A percentile compares a stretch with the other conserved stretches of the same genome.
phyloP scores from a whole-genome alignment of 2,888 invertebrate species.

The Hydrotaea diabolus region DNA sequence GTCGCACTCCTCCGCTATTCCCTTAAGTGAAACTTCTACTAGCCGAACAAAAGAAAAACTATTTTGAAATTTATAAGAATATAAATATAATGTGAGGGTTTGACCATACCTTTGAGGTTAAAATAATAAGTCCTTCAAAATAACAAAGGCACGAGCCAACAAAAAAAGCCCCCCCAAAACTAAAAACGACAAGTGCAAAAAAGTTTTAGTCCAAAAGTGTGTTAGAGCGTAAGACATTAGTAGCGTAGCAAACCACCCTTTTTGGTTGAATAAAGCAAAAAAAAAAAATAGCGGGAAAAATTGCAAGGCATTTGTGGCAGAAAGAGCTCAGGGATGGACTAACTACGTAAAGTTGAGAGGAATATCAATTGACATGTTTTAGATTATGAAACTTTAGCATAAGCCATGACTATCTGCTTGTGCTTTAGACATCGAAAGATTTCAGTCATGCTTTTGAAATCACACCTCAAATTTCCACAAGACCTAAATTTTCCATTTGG shows the following conservation, averaged over 20 bases:
- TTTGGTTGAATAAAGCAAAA: not conserved
- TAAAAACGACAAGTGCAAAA: constrained; percentile 23
- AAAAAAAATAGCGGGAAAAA: not conserved
- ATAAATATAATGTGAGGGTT: constrained; percentile 57
- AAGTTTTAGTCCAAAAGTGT: not conserved
- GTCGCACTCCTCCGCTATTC: not conserved
- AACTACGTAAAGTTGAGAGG: not conserved
- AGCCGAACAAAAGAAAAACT: constrained; percentile 49
- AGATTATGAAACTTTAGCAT: too few relatives aligned
- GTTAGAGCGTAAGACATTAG: constrained; percentile 8
- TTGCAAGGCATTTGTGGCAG: not conserved
- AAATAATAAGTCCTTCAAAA: constrained; percentile 54
- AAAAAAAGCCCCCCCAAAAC: not conserved
- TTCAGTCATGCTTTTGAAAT: too few relatives aligned
- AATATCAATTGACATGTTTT: too few relatives aligned
- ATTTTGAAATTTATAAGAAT: constrained; percentile 52
- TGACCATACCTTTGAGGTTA: constrained; percentile 61
- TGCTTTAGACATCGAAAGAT: too few relatives aligned
- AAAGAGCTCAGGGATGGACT: not conserved
- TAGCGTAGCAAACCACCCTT: not conserved
- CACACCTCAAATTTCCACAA: too few relatives aligned
- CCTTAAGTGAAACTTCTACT: constrained; percentile 34
- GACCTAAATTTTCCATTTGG: too few relatives aligned
- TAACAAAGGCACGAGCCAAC: not conserved
- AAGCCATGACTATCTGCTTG: too few relatives aligned